Percentiles rank a stretch among this genome's conserved stretches.
Conservation (phyloP, 2,888 invertebrate species). For the Phaedon cochleariae region DNA sequence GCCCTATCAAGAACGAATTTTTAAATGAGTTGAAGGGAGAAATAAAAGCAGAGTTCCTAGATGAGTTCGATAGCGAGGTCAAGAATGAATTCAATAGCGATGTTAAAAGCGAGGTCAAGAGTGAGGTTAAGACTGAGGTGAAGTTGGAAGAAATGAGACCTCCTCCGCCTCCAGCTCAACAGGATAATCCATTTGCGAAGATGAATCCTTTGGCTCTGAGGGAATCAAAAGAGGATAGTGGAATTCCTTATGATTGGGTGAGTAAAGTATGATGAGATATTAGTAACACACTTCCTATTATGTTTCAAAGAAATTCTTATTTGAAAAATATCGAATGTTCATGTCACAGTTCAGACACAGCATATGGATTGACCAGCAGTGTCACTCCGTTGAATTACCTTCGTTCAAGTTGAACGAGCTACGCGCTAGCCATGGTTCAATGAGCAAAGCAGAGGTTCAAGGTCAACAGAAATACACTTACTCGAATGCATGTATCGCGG, state of each 20-base stretch:
- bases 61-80: too few species aligned
- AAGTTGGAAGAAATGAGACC: slow-evolving; percentile 39
- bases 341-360: too few species aligned
- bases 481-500: too few species aligned
- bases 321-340: too few species aligned
- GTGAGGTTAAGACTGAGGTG: slow-evolving; percentile 57
- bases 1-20: slow-evolving; percentile 52
- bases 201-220: slow-evolving; percentile 61
- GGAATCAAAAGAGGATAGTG: slow-evolving; percentile 75
- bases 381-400: too few species aligned
- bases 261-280: slow-evolving; percentile 46
- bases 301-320: too few species aligned
- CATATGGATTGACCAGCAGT: too few species aligned
- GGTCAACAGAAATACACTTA: too few species aligned
- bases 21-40: slow-evolving; percentile 61
- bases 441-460: too few species aligned
- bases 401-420: too few species aligned
- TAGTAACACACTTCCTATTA: too few species aligned
- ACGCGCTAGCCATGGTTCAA: too few species aligned
- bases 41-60: slow-evolving; percentile 44
- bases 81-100: slow-evolving; percentile 43
- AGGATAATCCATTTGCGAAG: slow-evolving; percentile 61
- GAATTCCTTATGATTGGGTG: slow-evolving; percentile 89
- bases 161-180: slow-evolving; percentile 52
- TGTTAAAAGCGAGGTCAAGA: slow-evolving; percentile 53